Evolutionary conservation across 1,140 invertebrate genomes (phyloP), one percentile per base, ranked within the genome.

Genomic region (Meteorus sp.): DNA sequence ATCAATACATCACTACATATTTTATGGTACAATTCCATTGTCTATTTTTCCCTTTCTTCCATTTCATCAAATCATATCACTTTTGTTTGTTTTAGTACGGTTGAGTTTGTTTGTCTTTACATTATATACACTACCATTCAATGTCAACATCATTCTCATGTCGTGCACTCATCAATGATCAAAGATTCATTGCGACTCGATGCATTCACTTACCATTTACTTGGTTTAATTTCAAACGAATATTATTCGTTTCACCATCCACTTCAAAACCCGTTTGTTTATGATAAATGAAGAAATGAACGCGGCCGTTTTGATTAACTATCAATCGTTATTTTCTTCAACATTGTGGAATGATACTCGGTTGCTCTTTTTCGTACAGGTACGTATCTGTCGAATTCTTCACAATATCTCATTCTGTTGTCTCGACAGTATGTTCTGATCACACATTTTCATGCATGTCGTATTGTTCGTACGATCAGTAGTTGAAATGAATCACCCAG

Each of bases 401-500:
- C 35, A 39, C 27, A 39, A 4, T n/a, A 39, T 39, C 8, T 39
- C 13, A 39, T 39, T 39, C 15, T 15, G 8, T 39, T 39, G n/a
- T n/a, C n/a, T n/a, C n/a, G n/a, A n/a, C n/a, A n/a, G n/a, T n/a
- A n/a, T n/a, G n/a, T n/a, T n/a, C n/a, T n/a, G n/a, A n/a, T n/a
- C n/a, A n/a, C n/a, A n/a, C n/a, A n/a, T n/a, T n/a, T n/a, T n/a
- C n/a, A n/a, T n/a, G n/a, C n/a, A n/a, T n/a, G n/a, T n/a, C n/a
- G n/a, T n/a, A n/a, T n/a, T n/a, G 27, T 9, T 52, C 31, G 33
- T 25, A 8, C 20, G 31, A 52, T 37, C 17, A 27, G 50, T 27
- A 47, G 11, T 39, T 37, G 4, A 37, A 52, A 52, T 52, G 50
- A 52, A 35, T 52, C 50, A 52, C 17, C 50, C 37, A 52, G 37